Evolutionary conservation across 2,113 vertebrate genomes (phyloP).

Genomic region (Gymnocephalus cernua): DNA sequence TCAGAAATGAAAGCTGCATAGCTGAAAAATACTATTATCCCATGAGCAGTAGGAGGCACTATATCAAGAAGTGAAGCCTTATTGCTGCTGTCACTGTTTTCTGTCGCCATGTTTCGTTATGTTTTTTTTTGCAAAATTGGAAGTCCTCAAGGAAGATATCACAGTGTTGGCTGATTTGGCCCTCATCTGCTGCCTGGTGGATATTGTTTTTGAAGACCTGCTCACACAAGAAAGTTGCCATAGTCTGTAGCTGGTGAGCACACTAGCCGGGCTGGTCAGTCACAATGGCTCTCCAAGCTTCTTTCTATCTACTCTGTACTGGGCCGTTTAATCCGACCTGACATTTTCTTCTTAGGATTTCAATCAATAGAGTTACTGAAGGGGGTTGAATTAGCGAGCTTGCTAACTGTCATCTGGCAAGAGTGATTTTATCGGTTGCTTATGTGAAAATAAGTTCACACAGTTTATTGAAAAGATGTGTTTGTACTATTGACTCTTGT

Average conservation of each 20-base stretch:
- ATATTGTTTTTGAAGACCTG: neutral
- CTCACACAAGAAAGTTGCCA: neutral
- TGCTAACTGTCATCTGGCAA: neutral
- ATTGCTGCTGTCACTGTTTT: neutral
- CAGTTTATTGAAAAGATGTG: neutral
- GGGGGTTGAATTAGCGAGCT: neutral
- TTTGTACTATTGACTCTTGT: neutral
- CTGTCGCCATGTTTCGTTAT: neutral
- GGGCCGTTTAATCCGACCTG: neutral
- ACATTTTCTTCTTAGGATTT: slow-evolving; percentile 13
- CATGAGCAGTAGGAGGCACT: neutral
- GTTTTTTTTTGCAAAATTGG: neutral
- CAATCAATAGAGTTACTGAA: slow-evolving; percentile 7
- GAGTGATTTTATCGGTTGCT: neutral
- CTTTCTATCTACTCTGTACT: neutral
- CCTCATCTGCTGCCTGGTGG: neutral
- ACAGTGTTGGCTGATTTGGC: neutral
- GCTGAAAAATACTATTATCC: neutral
- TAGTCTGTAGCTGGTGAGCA: neutral
- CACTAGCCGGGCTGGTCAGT: neutral
- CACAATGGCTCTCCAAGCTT: neutral
- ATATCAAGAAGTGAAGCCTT: neutral
- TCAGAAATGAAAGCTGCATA: neutral
- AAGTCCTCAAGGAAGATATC: neutral
- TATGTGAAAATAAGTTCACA: neutral